These are phyloP conservation scores for Hypocryptadius cinnamomeus DNA, from an alignment of 2,113 vertebrate species.

Conservation along the genomic window DNA sequence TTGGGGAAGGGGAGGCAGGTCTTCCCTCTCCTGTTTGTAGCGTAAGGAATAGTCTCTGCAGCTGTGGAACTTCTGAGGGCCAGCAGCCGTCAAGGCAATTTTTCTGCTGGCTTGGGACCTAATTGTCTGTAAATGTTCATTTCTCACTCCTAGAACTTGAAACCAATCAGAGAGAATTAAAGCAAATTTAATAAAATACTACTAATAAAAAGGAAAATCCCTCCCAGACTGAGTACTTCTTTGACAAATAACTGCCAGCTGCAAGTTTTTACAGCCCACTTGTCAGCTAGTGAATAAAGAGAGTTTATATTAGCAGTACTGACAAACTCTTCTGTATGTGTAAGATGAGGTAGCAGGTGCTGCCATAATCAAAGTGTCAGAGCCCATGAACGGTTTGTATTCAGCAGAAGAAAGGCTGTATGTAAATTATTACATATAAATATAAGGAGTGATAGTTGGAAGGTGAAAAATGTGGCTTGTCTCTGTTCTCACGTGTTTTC, in stretches of 20 bases:
- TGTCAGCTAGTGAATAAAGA: conserved; percentile 39
- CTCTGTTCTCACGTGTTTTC: conserved; percentile 1
- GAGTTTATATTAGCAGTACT: conserved; percentile 4
- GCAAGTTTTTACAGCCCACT: conserved; percentile 35
- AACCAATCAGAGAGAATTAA: conserved; percentile 51
- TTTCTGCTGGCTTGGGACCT: conserved; percentile 52
- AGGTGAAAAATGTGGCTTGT: conserved; percentile 31
- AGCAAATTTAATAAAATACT: conserved; percentile 52
- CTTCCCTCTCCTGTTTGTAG: conserved; percentile 7
- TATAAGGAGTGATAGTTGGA: background rate
- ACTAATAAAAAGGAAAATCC: conserved; percentile 44
- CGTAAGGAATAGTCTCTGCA: conserved; percentile 19
- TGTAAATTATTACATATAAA: conserved; percentile 11
- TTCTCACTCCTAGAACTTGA: conserved; percentile 21
- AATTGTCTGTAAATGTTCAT: conserved; percentile 59
- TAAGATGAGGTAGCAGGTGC: conserved; percentile 46
- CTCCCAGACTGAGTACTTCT: conserved; percentile 15
- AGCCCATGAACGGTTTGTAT: background rate
- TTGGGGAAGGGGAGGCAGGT: conserved; percentile 9
- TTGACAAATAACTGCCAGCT: conserved; percentile 44
- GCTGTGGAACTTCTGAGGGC: conserved; percentile 27
- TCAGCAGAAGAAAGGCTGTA: conserved; percentile 9
- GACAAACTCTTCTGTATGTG: conserved; percentile 17
- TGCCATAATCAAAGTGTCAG: conserved; percentile 40
- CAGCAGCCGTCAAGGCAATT: conserved; percentile 39